phyloP scores from a whole-genome alignment of 2,888 invertebrate species.

The Smittia aterrima region DNA sequence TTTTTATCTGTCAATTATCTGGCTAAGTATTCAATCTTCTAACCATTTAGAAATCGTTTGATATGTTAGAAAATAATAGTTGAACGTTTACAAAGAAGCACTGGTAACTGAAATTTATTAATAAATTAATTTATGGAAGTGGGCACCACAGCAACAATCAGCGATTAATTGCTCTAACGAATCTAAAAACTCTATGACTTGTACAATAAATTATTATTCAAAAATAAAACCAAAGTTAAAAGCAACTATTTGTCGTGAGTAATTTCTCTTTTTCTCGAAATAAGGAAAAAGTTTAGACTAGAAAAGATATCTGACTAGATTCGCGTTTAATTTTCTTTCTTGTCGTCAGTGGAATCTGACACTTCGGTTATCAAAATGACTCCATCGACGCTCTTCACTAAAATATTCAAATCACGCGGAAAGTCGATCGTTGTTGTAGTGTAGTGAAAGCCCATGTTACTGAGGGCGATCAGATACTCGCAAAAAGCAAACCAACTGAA shows the following conservation, averaged over 20 bases:
- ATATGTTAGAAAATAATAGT: neutral
- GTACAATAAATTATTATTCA: too few species aligned
- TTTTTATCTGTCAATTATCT: neutral
- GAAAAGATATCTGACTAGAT: conserved; percentile 6
- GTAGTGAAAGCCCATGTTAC: conserved; percentile 91
- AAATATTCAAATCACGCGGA: conserved; percentile 63
- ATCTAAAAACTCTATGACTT: too few species aligned
- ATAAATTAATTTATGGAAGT: too few species aligned
- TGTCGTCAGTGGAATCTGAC: neutral
- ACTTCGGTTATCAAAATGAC: neutral
- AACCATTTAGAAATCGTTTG: too few species aligned
- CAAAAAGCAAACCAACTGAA: conserved; percentile 93
- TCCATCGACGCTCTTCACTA: conserved; percentile 28
- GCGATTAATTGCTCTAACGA: too few species aligned
- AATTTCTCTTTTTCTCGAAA: neutral
- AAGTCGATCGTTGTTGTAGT: conserved; percentile 85
- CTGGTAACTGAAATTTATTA: too few species aligned
- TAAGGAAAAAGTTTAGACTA: neutral
- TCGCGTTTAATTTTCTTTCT: neutral
- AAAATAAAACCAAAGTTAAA: too few species aligned
- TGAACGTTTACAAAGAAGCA: too few species aligned
- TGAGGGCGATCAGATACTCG: conserved; percentile 87
- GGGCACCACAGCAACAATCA: too few species aligned
- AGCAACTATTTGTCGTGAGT: neutral
- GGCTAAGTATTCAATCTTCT: neutral